Percentiles rank a stretch among this genome's conserved stretches.
These are phyloP conservation scores for Dipus sagitta DNA, from an alignment of 2,797 vertebrate genomes.

Conservation along the genomic window DNA sequence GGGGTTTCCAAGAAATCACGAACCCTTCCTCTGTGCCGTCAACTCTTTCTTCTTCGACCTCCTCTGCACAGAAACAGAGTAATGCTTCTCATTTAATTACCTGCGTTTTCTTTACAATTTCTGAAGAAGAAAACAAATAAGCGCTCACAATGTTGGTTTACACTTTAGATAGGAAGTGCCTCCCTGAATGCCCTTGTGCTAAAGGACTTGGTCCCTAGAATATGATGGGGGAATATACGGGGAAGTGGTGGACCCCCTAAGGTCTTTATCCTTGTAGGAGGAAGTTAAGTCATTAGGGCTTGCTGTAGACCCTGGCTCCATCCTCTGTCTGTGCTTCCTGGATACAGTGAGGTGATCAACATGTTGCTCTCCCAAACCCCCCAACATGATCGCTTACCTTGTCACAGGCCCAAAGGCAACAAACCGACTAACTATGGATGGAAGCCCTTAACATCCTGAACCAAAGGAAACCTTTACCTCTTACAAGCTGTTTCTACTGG, in stretches of 20 bases:
- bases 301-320: not conserved
- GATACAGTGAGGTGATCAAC: not conserved
- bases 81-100: constrained; percentile 4
- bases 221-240: not conserved
- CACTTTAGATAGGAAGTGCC: not conserved
- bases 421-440: not conserved
- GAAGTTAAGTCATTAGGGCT: not conserved
- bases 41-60: constrained; percentile 80
- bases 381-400: not conserved
- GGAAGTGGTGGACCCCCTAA: not conserved
- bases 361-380: not conserved
- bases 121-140: not conserved
- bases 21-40: constrained; percentile 85
- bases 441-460: not conserved
- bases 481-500: too few relatives aligned
- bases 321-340: not conserved
- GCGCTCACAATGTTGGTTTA: not conserved
- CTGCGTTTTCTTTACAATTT: not conserved
- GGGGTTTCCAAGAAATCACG: constrained; percentile 88
- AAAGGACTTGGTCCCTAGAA: not conserved
- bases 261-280: too few relatives aligned
- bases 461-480: not conserved
- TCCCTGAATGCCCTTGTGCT: too few relatives aligned
- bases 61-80: constrained; percentile 28
- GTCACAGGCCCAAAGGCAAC: not conserved